Base-by-base conservation (phyloP, 2,888 invertebrate species). In the Drosophila pseudotalamancana region DNA sequence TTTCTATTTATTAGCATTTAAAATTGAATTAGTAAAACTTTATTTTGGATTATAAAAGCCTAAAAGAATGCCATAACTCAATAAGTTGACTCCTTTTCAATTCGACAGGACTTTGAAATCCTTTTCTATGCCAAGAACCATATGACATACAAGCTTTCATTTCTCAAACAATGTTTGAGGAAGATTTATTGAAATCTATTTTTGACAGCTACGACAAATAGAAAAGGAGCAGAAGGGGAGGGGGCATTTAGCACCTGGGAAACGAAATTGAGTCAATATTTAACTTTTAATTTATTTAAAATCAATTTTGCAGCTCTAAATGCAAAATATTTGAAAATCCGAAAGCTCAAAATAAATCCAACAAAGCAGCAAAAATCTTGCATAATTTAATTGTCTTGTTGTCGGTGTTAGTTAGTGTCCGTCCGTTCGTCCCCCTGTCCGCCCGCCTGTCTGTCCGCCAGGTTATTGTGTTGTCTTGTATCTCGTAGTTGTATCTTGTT, bases 371-470 rank as follows among this genome's bases (percentile, higher is more conserved):
- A 63, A 76, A 76, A 80, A 80, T 72, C 70, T 49, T 77, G 85
- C 87, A 80, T 80, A 80, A 87, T 80, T 80, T 69, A 80, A 80
- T 87, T 84, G 72, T 72, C 64, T 75, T 85, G 60, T 74, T 77
- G 82, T 74, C 82, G 62, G 67, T 61, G 57, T 63, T 60, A 59
- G 73, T 54, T 45, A 54, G 50, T 55, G n/a, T 45, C 25, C 49
- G 54, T 64, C 54, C 25, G 27, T 27, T 21, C 34, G 21, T 45
- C 25, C 3, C 35, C 25, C 37, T 56, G 50, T 63, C 53, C 32
- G 31, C 14, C 34, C 27, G 35, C 31, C 31, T 46, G 54, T 35
- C 42, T 21, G 25, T 37, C 14, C 8, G 23, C 34, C 21, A 12
- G 25, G 5, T 11, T 25, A 4, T 35, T 27, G 34, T 49, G 18